Evolutionary conservation across 2,113 vertebrate genomes (phyloP).

Genomic region (Myotis yumanensis): DNA sequence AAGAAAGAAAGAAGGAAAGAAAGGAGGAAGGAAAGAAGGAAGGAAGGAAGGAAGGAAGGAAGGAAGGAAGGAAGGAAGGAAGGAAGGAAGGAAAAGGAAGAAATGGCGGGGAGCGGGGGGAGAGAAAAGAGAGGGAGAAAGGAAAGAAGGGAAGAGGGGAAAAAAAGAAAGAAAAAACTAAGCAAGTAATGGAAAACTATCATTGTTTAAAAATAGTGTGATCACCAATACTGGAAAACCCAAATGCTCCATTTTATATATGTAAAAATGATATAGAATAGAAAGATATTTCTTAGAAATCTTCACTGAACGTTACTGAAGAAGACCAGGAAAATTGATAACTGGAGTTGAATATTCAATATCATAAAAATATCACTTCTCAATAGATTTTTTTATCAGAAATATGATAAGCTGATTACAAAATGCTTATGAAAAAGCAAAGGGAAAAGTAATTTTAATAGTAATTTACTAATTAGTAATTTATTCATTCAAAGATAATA

Average conservation of each 20-base stretch:
- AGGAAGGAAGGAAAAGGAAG: no score
- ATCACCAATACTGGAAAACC: not conserved
- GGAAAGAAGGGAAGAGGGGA: not conserved
- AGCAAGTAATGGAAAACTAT: not conserved
- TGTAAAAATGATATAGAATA: not conserved
- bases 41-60: no score
- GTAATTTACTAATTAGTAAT: not conserved
- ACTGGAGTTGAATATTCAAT: not conserved
- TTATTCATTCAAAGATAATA: not conserved
- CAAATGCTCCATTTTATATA: not conserved
- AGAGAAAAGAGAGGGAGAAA: not conserved
- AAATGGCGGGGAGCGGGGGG: no score
- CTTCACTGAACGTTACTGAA: not conserved
- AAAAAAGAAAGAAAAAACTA: not conserved
- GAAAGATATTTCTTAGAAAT: not conserved
- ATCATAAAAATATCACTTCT: not conserved
- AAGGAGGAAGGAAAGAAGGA: not conserved
- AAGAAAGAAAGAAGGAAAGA: not conserved
- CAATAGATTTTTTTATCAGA: not conserved
- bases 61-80: not conserved
- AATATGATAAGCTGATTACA: not conserved
- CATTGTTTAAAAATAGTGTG: not conserved
- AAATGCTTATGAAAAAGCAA: not conserved
- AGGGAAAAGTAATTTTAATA: not conserved
- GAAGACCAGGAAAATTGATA: not conserved